phyloP scores from a whole-genome alignment of 2,113 vertebrate genomes.

The Takifugu flavidus region DNA sequence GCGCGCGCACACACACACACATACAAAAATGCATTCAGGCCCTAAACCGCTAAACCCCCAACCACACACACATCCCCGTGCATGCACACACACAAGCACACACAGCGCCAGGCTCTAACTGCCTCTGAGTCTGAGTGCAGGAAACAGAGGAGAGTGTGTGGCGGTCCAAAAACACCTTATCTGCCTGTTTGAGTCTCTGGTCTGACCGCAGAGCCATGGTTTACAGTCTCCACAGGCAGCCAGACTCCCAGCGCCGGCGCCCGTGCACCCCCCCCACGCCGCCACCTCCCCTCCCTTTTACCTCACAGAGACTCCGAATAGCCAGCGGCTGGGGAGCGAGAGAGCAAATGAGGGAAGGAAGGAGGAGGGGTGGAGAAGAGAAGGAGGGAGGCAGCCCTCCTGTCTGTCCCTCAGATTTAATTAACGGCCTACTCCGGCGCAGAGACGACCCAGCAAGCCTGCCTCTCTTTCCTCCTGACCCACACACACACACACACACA shows the following conservation, averaged over 20 bases:
- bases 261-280: constrained; percentile 41
- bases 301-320: constrained; percentile 58
- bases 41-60: constrained; percentile 45
- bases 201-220: constrained; percentile 79
- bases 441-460: constrained; percentile 67
- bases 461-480: constrained; percentile 70
- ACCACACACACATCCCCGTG: constrained; percentile 3
- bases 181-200: constrained; percentile 76
- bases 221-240: constrained; percentile 80
- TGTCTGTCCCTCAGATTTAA: constrained; percentile 83
- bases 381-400: constrained; percentile 72
- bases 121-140: constrained; percentile 59
- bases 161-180: constrained; percentile 72
- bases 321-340: constrained; percentile 58
- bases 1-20: constrained; percentile 17
- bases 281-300: background rate
- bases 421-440: constrained; percentile 75
- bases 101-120: constrained; percentile 56
- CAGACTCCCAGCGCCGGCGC: constrained; percentile 76
- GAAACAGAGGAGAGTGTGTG: constrained; percentile 32
- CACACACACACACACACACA: constrained; percentile 41
- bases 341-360: constrained; percentile 21
- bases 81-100: constrained; percentile 20
- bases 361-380: constrained; percentile 46
- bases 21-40: constrained; percentile 32